Evolutionary conservation across 2,113 vertebrate genomes (phyloP), one percentile per base, ranked within the genome.

Genomic region (Panurus biarmicus): DNA sequence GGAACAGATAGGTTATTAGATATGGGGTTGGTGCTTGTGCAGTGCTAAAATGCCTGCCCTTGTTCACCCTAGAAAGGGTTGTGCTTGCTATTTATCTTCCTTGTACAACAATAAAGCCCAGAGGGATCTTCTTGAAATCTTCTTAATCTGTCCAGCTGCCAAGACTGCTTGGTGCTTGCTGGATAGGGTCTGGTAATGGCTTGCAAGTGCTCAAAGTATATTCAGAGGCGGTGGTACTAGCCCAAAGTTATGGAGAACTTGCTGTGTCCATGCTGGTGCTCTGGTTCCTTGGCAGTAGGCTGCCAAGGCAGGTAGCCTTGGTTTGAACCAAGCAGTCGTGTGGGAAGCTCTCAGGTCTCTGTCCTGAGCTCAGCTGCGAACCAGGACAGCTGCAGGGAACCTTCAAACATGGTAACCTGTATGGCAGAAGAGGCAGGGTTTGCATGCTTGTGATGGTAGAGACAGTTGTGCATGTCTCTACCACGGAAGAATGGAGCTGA

Each of bases 311-410:
- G 53, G 51, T 40, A 24, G n/a, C 53, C 29, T 87, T 78, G 40
- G 28, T 66, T 69, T 66, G 57, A 87, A 42, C 25, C 26, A n/a
- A 74, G 25, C 28, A 62, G 31, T 33, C 22, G 9, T 22, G 29
- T 71, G 45, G 33, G 23, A 80, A 60, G 54, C 47, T 50, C 38
- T 61, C 42, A 29, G 25, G 26, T 57, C 2, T 5, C 36, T 76
- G 12, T 80, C 51, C 60, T 33, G 50, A 83, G 36, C 24, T 44
- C 1, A 2, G 14, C 44, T 3, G 2, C 0, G 0, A 85, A 56
- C 53, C 45, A 21, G 45, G 23, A 61, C 28, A 60, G 10, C 44
- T 85, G 29, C 18, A 22, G 29, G 35, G 33, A 85, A 36, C 35
- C 64, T 73, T 83, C 89, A 65, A 33, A 65, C 9, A 8, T 3